Conservation (phyloP, 2,797 vertebrate species). For the Sphenopsis melanotis region DNA sequence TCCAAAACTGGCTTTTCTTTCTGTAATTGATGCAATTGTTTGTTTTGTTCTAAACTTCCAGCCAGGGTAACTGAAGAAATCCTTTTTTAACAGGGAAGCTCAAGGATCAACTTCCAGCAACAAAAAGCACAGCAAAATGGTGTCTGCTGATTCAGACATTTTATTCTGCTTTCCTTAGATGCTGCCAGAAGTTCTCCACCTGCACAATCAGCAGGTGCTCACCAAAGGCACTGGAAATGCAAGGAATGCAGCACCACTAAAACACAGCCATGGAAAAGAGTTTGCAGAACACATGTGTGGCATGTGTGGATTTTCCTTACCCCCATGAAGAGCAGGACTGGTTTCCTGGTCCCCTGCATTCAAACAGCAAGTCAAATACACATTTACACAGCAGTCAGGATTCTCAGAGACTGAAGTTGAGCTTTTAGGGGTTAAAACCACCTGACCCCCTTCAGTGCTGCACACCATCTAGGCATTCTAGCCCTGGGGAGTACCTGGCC, state of each 20-base stretch:
- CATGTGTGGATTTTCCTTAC: background rate
- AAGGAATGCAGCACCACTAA: background rate
- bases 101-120: background rate
- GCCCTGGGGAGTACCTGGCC: background rate
- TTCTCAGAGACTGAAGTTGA: background rate
- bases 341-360: background rate
- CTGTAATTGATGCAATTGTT: background rate
- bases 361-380: background rate
- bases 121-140: background rate
- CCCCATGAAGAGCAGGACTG: background rate
- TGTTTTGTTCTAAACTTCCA: background rate
- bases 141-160: background rate
- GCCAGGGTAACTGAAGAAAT: background rate
- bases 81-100: background rate
- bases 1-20: background rate
- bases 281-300: background rate
- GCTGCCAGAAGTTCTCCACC: background rate
- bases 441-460: background rate
- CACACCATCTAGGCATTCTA: background rate
- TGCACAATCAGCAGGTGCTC: background rate
- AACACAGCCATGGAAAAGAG: background rate
- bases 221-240: background rate
- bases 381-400: background rate
- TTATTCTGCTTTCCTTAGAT: background rate
- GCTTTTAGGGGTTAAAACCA: background rate